Base-by-base conservation (phyloP, 2,888 invertebrate genomes). In the Ophonus ardosiacus region DNA sequence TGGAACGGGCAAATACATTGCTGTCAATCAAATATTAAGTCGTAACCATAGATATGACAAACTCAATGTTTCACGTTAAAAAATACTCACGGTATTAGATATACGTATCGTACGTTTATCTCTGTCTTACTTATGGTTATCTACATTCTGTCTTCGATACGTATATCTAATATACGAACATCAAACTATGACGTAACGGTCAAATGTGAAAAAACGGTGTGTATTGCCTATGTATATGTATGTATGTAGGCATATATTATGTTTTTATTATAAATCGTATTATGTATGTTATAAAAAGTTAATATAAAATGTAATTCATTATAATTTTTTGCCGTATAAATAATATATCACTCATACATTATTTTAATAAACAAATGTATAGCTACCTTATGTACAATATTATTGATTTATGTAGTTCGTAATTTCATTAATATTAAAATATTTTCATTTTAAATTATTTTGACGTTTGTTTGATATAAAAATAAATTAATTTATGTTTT, bases 381-480 rank as follows among this genome's bases (percentile, higher is more conserved):
- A n/a, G n/a, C n/a, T 10, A 17, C 15, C 59, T 59, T 59, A 63
- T 6, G 7, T 63, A 21, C 18, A 21, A 18, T 18, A 63, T 63
- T 63, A 74, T 74, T 74, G 71, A 74, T 74, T 38, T 74, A 43
- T 43, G 10, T 74, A 40, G 40, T 71, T 38, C 40, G 43, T 43
- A 43, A 43, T 74, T 74, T 43, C 40, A 74, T 74, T 74, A 18
- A 74, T 43, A 74, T 74, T 74, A 43, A 43, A 74, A 74, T 71
- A 38, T 71, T 71, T 71, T 40, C 68, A 38, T 71, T 71, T 71
- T 71, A 71, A 71, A 71, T 71, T 74, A 74, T 74, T 74, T 74
- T 74, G 71, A 74, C 71, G 71, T 74, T 18, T 74, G 71, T 74
- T 40, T 74, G 71, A 74, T 74, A 43, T 71, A 74, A 74, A 74